Evolutionary conservation across 2,113 vertebrate species (phyloP), one percentile per base, ranked within the genome.

Genomic region (Tachysurus fulvidraco): DNA sequence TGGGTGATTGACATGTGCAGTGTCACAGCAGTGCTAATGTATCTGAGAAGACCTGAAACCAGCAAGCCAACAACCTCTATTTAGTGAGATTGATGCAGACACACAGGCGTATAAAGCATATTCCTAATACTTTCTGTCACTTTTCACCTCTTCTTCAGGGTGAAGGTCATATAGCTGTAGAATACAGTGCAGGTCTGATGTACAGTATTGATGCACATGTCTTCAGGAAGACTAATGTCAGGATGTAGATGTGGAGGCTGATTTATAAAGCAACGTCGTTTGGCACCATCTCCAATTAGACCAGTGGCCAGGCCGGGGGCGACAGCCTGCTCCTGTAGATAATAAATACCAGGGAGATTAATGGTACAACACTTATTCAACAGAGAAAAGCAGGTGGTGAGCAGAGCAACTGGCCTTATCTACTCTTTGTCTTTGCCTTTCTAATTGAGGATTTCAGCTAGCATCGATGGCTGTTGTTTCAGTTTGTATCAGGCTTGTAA

Each of bases 311-410:
- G 81, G 83, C 85, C 30, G n/a, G 73, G 54, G 77, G 89, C 76
- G 89, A 91, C 65, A 30, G 90, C 90, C 88, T 84, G 79, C 86
- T 89, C 89, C 55, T 5, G 59, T 55, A 89, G 78, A 93, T 91
- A 86, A 89, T 90, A 91, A 89, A 91, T 88, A 81, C 92, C 91
- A 87, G 86, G 87, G 86, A 73, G 93, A 93, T 95, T 85, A 91
- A 94, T 93, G 90, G 85, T 73, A 65, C 85, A 55, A 84, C 74
- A 83, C 84, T 90, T 92, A 79, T 57, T 86, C 81, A 77, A 87
- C 80, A 87, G 69, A n/a, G 83, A 77, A 52, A n/a, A 17, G 79
- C 41, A 85, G 84, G 85, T 81, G 79, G 73, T 12, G 73, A 6
- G 41, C 81, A 52, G 36, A 86, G 76, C 50, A 64, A 59, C 30